Percentiles rank a stretch among this genome's conserved stretches.
phyloP scores from a whole-genome alignment of 1,140 invertebrate species.

The Portunus trituberculatus region DNA sequence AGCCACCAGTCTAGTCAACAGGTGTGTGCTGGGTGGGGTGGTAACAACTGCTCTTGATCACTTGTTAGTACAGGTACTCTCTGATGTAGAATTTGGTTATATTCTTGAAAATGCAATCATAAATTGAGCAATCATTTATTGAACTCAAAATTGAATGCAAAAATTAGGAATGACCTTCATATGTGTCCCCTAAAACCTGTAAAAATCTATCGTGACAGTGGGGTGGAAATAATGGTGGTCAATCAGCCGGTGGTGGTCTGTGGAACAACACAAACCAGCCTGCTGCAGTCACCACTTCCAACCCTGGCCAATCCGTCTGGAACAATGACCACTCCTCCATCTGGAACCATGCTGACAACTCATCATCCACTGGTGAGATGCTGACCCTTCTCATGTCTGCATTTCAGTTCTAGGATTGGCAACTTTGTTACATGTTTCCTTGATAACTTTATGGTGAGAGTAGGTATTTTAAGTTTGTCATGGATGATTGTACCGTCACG shows the following conservation, averaged over 20 bases:
- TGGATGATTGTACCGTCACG: no score
- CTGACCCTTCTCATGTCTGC: background rate
- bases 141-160: no score
- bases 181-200: no score
- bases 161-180: no score
- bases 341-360: conserved; percentile 67
- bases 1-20: conserved; percentile 77
- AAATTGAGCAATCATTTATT: no score
- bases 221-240: conserved; percentile 60
- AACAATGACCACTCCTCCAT: conserved; percentile 71
- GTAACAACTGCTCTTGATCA: background rate
- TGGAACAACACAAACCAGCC: conserved; percentile 52
- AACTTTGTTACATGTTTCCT: background rate
- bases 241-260: conserved; percentile 21
- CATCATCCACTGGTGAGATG: conserved; percentile 53
- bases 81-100: no score
- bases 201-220: no score
- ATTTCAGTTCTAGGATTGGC: background rate
- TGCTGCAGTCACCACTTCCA: background rate
- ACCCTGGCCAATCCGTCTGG: conserved; percentile 62
- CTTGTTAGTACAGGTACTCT: no score
- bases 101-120: no score
- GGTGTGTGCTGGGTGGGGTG: conserved; percentile 75
- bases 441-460: background rate
- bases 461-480: background rate